Evolutionary conservation across 1,140 invertebrate species (phyloP).

Genomic region (Drosophila asahinai): DNA sequence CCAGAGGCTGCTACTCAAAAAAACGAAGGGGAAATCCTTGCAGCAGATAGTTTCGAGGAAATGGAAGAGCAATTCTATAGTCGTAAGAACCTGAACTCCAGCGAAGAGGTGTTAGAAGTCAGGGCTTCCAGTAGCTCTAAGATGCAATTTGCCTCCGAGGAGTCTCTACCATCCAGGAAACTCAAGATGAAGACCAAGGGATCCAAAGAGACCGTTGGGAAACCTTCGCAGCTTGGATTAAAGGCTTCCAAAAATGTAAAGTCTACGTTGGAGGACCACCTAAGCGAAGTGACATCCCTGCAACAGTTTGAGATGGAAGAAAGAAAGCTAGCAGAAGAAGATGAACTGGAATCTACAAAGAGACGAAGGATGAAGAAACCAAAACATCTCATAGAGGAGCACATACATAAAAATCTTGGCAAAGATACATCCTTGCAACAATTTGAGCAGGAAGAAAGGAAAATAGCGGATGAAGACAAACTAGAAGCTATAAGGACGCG

Average conservation of each 20-base stretch:
- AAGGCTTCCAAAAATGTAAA: neutral
- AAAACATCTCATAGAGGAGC: neutral
- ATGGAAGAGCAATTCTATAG: neutral
- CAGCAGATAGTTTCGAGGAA: conserved; percentile 3
- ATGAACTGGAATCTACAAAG: too few relatives aligned
- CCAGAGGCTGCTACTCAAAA: neutral
- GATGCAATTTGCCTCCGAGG: neutral
- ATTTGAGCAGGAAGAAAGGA: neutral
- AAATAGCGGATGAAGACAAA: neutral
- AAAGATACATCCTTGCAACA: conserved; percentile 2
- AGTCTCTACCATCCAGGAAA: neutral
- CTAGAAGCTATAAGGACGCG: neutral
- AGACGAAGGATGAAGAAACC: too few relatives aligned
- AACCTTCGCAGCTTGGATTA: neutral
- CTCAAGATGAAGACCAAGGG: neutral
- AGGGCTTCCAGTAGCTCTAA: neutral
- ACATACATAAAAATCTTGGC: neutral
- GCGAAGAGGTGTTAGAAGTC: neutral
- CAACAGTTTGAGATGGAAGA: too few relatives aligned
- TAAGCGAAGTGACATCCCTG: too few relatives aligned
- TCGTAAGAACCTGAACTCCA: neutral
- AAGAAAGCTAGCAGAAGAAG: too few relatives aligned
- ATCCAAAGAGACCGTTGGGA: neutral
- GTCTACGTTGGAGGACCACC: neutral
- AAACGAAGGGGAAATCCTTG: neutral